Conservation (phyloP, 2,888 invertebrate species). For the Melangyna quadrimaculata region DNA sequence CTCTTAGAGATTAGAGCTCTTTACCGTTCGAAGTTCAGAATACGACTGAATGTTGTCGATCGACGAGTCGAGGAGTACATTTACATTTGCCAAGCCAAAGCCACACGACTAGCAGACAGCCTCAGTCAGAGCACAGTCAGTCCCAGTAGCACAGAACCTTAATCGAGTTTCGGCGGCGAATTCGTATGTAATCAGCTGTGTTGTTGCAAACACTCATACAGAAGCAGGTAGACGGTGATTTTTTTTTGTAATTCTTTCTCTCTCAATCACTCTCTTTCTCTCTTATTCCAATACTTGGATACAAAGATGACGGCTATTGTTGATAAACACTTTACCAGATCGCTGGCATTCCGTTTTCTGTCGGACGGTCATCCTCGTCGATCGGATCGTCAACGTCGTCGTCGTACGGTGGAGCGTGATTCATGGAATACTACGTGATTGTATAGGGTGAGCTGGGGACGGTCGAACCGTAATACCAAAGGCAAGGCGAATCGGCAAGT, state of each 20-base stretch:
- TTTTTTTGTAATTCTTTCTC: background rate
- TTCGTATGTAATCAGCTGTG: constrained; percentile 63
- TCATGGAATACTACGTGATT: constrained; percentile 68
- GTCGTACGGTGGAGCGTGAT: constrained; percentile 59
- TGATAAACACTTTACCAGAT: constrained; percentile 65
- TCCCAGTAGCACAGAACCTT: background rate
- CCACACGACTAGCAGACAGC: constrained; percentile 51
- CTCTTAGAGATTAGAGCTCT: constrained; percentile 8
- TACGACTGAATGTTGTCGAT: constrained; percentile 66
- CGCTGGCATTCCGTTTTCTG: constrained; percentile 3
- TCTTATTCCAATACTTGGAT: constrained; percentile 25
- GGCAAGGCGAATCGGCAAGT: constrained; percentile 40
- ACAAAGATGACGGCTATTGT: constrained; percentile 53
- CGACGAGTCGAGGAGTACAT: constrained; percentile 59
- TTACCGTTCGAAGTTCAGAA: constrained; percentile 55
- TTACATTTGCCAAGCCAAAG: constrained; percentile 28
- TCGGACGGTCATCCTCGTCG: constrained; percentile 15
- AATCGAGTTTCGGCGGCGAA: constrained; percentile 53
- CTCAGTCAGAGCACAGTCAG: background rate
- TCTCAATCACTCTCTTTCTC: background rate
- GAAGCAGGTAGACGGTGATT: background rate
- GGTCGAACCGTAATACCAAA: constrained; percentile 8
- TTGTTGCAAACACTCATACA: constrained; percentile 28
- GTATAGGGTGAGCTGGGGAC: constrained; percentile 36
- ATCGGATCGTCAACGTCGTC: constrained; percentile 6